These are phyloP conservation scores for Pyrgus malvae DNA, from an alignment of 2,888 invertebrate species.

Conservation along the genomic window DNA sequence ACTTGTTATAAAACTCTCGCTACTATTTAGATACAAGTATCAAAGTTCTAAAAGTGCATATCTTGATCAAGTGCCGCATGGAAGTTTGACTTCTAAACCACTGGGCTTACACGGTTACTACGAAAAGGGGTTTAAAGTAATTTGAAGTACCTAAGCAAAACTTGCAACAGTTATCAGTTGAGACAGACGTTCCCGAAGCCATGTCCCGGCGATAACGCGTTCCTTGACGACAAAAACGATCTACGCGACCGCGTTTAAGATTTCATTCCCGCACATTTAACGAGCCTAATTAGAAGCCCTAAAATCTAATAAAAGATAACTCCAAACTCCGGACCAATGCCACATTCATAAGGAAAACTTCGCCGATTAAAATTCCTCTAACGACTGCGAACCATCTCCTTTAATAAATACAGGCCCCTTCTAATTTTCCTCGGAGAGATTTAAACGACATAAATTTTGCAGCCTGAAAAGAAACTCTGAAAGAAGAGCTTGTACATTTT, in stretches of 20 bases:
- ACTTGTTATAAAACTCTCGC: no score
- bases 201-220: slow-evolving; percentile 15
- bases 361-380: slow-evolving; percentile 78
- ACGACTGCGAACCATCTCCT: slow-evolving; percentile 74
- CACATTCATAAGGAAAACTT: slow-evolving; percentile 79
- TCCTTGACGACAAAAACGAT: slow-evolving; percentile 35
- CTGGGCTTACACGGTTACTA: no score
- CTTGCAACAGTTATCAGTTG: slow-evolving; percentile 9
- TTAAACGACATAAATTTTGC: slow-evolving; percentile 77
- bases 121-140: not conserved
- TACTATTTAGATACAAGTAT: no score
- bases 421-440: slow-evolving; percentile 78
- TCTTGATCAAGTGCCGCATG: no score
- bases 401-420: slow-evolving; percentile 77
- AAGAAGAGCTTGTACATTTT: slow-evolving; percentile 80
- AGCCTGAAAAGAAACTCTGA: slow-evolving; percentile 78
- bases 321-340: slow-evolving; percentile 64
- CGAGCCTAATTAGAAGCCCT: slow-evolving; percentile 72
- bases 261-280: slow-evolving; percentile 66
- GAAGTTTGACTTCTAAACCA: no score
- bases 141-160: not conserved
- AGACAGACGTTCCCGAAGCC: slow-evolving; percentile 16
- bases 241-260: slow-evolving; percentile 55
- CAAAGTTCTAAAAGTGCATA: no score
- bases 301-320: slow-evolving; percentile 78